phyloP scores from a whole-genome alignment of 1,140 invertebrate species.

The Rhizoglyphus robini region DNA sequence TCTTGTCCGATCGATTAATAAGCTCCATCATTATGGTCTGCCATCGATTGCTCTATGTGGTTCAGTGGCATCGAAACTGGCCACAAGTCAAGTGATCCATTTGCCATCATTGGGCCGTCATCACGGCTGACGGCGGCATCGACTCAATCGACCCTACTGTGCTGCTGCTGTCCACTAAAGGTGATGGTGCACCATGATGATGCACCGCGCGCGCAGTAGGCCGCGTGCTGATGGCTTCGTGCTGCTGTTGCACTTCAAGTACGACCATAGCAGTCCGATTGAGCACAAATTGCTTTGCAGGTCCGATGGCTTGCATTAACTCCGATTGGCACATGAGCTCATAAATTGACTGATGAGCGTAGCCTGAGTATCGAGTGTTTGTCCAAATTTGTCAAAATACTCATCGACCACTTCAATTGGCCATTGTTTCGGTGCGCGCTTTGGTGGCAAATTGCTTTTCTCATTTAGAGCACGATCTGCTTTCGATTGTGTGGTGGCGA shows the following conservation, averaged over 20 bases:
- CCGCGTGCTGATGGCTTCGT: neutral
- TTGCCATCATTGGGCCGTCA: neutral
- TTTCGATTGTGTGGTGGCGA: too few species aligned
- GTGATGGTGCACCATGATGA: too few species aligned
- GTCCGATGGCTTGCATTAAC: neutral
- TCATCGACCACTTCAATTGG: neutral
- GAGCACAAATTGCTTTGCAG: neutral
- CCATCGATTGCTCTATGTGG: neutral
- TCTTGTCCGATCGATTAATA: conserved; percentile 10
- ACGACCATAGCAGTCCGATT: neutral
- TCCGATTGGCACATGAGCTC: neutral
- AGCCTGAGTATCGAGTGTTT: neutral
- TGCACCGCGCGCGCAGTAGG: too few species aligned
- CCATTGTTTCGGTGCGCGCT: neutral
- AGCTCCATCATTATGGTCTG: neutral
- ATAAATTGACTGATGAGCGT: conserved; percentile 2
- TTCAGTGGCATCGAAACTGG: neutral
- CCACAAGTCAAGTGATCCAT: neutral
- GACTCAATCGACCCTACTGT: neutral
- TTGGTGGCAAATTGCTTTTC: too few species aligned
- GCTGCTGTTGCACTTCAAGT: neutral
- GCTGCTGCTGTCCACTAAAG: too few species aligned
- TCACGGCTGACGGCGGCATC: neutral
- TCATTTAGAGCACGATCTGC: too few species aligned
- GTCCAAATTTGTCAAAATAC: neutral